Evolutionary conservation across 2,113 vertebrate species (phyloP).

Genomic region (Otus sunia): DNA sequence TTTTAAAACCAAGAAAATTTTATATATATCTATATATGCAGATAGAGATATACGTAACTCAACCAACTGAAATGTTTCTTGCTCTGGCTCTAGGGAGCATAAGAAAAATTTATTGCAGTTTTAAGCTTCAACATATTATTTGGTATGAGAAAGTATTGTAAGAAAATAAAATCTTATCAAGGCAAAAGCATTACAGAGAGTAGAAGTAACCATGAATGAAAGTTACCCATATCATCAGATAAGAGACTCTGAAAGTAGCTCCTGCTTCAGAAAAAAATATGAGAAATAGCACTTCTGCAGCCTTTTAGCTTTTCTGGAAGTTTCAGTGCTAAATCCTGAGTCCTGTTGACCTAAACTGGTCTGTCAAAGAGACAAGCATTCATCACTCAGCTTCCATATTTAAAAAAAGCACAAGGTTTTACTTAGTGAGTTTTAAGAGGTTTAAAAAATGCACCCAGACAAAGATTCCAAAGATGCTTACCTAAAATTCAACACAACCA

Average conservation of each 20-base stretch:
- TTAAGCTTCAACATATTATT: background rate
- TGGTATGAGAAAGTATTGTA: background rate
- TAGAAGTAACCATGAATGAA: background rate
- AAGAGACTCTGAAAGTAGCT: background rate
- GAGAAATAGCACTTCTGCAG: background rate
- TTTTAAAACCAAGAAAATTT: background rate
- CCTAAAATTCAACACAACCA: background rate
- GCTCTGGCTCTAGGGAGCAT: background rate
- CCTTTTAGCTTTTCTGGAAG: background rate
- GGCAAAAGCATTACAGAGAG: background rate
- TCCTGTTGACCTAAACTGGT: background rate
- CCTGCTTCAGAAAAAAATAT: background rate
- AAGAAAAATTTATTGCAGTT: background rate
- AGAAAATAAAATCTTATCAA: background rate
- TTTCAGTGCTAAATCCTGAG: background rate
- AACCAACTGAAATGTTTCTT: background rate
- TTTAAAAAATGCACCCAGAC: background rate
- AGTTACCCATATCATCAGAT: background rate
- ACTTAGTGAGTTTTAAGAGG: background rate
- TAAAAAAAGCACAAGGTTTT: background rate
- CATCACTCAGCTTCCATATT: background rate
- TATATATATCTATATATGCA: background rate
- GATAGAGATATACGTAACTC: background rate
- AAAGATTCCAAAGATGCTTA: background rate
- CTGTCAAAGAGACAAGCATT: background rate